Evolutionary conservation across 2,888 invertebrate genomes (phyloP), one percentile per base, ranked within the genome.

Genomic region (Tetanocera ferruginea): DNA sequence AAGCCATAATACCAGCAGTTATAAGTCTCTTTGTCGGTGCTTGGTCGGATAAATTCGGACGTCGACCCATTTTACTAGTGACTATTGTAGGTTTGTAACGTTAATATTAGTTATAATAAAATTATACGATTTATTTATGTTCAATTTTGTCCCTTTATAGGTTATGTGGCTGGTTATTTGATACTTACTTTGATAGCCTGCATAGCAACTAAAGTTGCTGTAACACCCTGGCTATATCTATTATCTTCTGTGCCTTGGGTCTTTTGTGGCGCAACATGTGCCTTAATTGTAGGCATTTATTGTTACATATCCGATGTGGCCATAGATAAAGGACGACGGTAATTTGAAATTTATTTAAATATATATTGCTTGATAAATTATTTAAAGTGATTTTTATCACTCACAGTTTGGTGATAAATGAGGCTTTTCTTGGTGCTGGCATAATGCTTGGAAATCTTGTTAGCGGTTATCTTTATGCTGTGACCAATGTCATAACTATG

Each of bases 21-120:
- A 87, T 94, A 11, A 93, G 94, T 72, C 90, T 95, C 69, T 95
- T 95, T 86, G 87, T 95, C 80, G 96, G 95, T 11, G 94, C 95
- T 0, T 96, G 95, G 95, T 95, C 95, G 69, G 96, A 96, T 85
- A 93, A 92, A 80, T 92, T 94, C 89, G 96, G 96, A 34, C 91
- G 95, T 66, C 93, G 94, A 85, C 94, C 95, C 8, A 90, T 95
- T 75, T 85, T 96, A 55, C 86, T 94, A 3, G 90, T 92, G 82
- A 92, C 94, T 3, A 90, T 93, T 79, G 88, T 91, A 80, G 93
- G 94, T 93, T 88, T 76, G 64, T 6, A 28, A 64, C 70, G 28
- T 37, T 37, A 60, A n/a, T n/a, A n/a, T n/a, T n/a, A n/a, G n/a
- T 11, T 76, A 14, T 49, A n/a, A 51, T 14, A 19, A 5, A 8